These are phyloP conservation scores for Leuciscus idus DNA, from an alignment of 2,113 vertebrate genomes.

Conservation along the genomic window DNA sequence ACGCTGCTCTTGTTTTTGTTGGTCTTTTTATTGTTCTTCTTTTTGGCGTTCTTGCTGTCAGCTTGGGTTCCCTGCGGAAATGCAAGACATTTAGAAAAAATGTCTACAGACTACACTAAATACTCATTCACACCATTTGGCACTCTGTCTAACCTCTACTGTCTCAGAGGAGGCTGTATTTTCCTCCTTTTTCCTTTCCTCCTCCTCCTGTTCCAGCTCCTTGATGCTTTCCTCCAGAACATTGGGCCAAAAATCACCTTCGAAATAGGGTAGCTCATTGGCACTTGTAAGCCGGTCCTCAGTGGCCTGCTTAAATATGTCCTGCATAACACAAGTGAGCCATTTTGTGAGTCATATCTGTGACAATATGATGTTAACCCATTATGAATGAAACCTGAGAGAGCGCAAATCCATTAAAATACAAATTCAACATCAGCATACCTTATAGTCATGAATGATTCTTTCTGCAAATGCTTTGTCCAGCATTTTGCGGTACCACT, in stretches of 20 bases:
- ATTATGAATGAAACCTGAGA: not conserved
- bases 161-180: conserved; percentile 89
- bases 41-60: conserved; percentile 98
- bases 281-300: conserved; percentile 95
- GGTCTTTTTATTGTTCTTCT: conserved; percentile 98
- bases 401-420: not conserved
- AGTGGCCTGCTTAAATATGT: conserved; percentile 97
- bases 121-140: not conserved
- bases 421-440: not conserved
- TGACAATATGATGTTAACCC: not conserved
- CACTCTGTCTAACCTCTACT: conserved; percentile 79
- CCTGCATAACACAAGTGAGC: conserved; percentile 72
- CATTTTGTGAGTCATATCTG: not conserved
- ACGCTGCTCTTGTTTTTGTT: conserved; percentile 98
- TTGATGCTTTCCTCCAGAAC: conserved; percentile 98
- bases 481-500: conserved; percentile 99
- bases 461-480: conserved; percentile 97
- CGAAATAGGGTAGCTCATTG: conserved; percentile 96
- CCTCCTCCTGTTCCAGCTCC: conserved; percentile 95
- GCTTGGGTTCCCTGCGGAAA: conserved; percentile 85
- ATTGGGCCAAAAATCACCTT: conserved; percentile 98
- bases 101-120: not conserved
- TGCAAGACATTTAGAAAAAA: not conserved
- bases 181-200: conserved; percentile 96
- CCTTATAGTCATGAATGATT: conserved; percentile 97